Conservation (phyloP, 1,140 invertebrate species). For the Cyphomyrmex costatus region DNA sequence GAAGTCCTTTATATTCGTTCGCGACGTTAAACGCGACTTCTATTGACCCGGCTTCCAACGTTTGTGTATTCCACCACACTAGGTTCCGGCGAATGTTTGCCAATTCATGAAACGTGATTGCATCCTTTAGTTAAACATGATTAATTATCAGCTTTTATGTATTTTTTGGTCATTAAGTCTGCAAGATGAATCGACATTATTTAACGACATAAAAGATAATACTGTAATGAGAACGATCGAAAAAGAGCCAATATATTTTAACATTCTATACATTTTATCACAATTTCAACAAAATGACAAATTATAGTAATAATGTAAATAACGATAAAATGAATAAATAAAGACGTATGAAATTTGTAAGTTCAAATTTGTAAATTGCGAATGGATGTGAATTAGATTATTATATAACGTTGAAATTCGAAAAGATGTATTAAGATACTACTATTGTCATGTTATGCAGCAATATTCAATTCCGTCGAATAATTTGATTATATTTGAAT, state of each 20-base stretch:
- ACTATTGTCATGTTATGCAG: not conserved
- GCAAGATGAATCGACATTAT: not conserved
- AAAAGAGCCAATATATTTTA: not conserved
- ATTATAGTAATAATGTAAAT: not conserved
- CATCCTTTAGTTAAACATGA: slow-evolving; percentile 21
- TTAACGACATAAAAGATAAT: not conserved
- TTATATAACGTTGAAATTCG: not conserved
- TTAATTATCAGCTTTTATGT: slow-evolving; percentile 7
- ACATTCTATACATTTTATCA: not conserved
- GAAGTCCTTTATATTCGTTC: slow-evolving; percentile 54
- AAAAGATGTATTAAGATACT: not conserved
- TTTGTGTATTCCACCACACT: slow-evolving; percentile 12
- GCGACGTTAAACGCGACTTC: slow-evolving; percentile 53
- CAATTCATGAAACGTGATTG: slow-evolving; percentile 37
- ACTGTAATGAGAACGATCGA: not conserved
- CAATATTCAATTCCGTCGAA: slow-evolving; percentile 29
- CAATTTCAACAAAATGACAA: not conserved
- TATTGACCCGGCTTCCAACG: slow-evolving; percentile 26
- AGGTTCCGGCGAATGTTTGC: slow-evolving; percentile 35
- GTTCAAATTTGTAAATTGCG: not conserved
- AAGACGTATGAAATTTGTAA: not conserved
- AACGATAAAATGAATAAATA: not conserved
- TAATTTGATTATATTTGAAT: slow-evolving; percentile 49
- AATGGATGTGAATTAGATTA: not conserved
- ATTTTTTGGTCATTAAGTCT: not conserved